Base-by-base conservation (phyloP, 2,797 vertebrate species). In the Paedocypris micromegethes region DNA sequence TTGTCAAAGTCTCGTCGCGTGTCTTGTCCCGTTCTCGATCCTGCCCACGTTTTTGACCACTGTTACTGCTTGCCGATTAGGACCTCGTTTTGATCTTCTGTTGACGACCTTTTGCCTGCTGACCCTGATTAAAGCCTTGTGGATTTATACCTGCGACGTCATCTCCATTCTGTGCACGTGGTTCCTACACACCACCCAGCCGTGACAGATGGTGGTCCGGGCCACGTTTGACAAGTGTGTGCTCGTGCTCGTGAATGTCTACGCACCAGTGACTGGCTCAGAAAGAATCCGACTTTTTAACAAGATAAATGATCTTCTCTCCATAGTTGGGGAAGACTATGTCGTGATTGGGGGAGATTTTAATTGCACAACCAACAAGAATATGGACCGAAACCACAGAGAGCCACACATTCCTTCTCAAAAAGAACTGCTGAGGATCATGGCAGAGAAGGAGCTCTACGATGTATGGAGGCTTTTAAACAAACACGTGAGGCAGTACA, bases 391-490 rank as follows among this genome's bases (percentile, higher is more conserved):
- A 40, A 63, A 51, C 2, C 48, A 42, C 9, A 40, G 40, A 6
- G 39, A 63, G 9, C 48, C 48, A 41, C 46, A 52, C 42, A 9
- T 50, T 40, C 38, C 60, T 2, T 63, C 40, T 3, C 48, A 63
- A 39, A 0, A 9, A 40, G 6, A 4, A 40, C 7, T 47, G 2
- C n/a, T 37, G 6, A 40, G 39, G 4, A 0, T 6, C 3, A 50
- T 49, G n/a, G 55, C 5, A 9, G 41, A 44, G 44, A 5, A 63
- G 2, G 37, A 62, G 38, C 6, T 62, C 2, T 9, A 5, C 49
- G 63, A 65, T 45, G 9, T 66, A 2, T 66, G 50, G 43, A 55
- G 52, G 5, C 44, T 4, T 2, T 54, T 66, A 6, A 7, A 55
- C 6, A 3, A 53, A 6, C 37, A 44, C 7, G 7, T n/a, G 5